Evolutionary conservation across 2,888 invertebrate genomes (phyloP), one percentile per base, ranked within the genome.

Genomic region (Malthinus flaveolus): DNA sequence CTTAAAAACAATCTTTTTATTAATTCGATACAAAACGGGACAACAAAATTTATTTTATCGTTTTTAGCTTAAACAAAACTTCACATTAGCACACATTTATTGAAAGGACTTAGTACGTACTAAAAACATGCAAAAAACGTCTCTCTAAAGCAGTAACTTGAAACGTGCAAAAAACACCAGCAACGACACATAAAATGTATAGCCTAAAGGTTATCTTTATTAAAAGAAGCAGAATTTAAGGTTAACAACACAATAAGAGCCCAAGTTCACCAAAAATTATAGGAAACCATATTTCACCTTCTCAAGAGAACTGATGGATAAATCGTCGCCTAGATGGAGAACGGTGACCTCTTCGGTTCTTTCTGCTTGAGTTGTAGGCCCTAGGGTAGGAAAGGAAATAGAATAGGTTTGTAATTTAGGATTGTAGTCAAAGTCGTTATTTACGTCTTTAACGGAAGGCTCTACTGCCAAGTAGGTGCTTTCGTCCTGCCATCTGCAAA

Each of bases 401-500:
- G 31, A 33, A 9, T 59, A 49, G 49, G 49, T 59, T 11, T 59
- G 53, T 7, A 58, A 52, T 36, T 55, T 47, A 44, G 33, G 13
- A 23, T 46, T 39, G 46, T 52, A 39, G 57, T 63, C 66, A 36
- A 46, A 46, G 64, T 71, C 72, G 59, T 57, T 66, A 50, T 70
- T 66, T 13, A 69, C 62, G 55, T 67, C 66, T 57, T 71, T 70
- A 56, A 71, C 71, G 32, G 23, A 11, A 15, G 39, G 80, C 76
- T 87, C 87, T 71, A 82, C 74, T 70, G 87, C 83, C 70, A 91
- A 80, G 72, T 90, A 91, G 48, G 91, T 90, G 73, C 89, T 91
- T 74, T 89, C 85, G 74, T 90, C 91, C 75, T 85, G 86, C 91
- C 91, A 91, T 74, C 89, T 87, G 76, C 89, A 89, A 68, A 91